phyloP scores from a whole-genome alignment of 2,888 invertebrate species.

The Hirtodrosophila alboralis region DNA sequence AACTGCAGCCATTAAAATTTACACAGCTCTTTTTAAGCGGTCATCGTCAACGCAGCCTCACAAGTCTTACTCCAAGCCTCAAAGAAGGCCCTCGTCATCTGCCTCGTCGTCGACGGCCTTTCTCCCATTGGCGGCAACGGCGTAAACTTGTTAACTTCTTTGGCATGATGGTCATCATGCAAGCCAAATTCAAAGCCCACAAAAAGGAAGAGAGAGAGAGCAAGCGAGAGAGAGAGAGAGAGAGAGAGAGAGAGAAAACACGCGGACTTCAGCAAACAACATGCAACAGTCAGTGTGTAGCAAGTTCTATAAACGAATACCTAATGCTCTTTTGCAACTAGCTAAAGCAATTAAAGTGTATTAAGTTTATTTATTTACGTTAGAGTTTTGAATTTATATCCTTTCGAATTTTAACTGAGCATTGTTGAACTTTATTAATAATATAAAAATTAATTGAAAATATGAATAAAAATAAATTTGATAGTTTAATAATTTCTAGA shows the following conservation, averaged over 20 bases:
- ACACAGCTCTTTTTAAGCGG: constrained; percentile 69
- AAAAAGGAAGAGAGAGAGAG: constrained; percentile 30
- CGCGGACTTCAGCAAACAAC: constrained; percentile 44
- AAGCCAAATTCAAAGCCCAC: constrained; percentile 53
- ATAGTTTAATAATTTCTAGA: too few relatives aligned
- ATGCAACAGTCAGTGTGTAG: constrained; percentile 48
- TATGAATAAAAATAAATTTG: too few relatives aligned
- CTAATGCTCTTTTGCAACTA: constrained; percentile 38
- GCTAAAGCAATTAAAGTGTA: too few relatives aligned
- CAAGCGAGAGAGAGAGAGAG: constrained; percentile 34
- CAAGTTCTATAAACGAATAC: constrained; percentile 22
- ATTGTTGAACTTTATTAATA: too few relatives aligned
- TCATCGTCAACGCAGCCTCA: constrained; percentile 54
- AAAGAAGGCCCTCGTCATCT: constrained; percentile 47
- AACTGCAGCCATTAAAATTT: constrained; percentile 74
- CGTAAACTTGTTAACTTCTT: constrained; percentile 79
- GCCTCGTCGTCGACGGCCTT: constrained; percentile 64
- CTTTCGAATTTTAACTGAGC: too few relatives aligned
- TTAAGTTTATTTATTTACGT: too few relatives aligned
- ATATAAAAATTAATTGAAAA: too few relatives aligned
- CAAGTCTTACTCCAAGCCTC: constrained; percentile 43
- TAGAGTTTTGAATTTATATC: too few relatives aligned
- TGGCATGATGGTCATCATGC: constrained; percentile 78
- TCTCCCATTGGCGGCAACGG: constrained; percentile 73
- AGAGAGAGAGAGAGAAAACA: constrained; percentile 17